Evolutionary conservation across 2,113 vertebrate genomes (phyloP).

Genomic region (Astur gentilis): DNA sequence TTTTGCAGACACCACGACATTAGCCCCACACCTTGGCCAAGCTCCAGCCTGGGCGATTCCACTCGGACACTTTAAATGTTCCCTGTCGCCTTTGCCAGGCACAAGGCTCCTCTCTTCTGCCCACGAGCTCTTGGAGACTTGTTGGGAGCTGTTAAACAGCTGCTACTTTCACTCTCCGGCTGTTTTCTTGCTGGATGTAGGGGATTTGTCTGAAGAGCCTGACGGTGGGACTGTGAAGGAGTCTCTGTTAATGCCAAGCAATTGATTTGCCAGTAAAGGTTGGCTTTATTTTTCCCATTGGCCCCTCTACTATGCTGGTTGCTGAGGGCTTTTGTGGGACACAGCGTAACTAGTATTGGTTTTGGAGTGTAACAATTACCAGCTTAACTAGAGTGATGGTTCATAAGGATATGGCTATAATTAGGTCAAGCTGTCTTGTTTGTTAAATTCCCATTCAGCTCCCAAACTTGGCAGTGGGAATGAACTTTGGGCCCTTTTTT

Average conservation of each 20-base stretch:
- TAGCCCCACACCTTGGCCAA: neutral
- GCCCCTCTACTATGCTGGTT: neutral
- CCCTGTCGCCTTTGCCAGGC: neutral
- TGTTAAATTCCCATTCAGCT: neutral
- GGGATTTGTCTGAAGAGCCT: neutral
- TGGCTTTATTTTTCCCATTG: neutral
- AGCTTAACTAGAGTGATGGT: neutral
- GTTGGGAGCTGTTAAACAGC: slow-evolving; percentile 12
- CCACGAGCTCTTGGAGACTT: neutral
- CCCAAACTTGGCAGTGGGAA: neutral
- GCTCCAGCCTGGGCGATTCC: slow-evolving; percentile 23
- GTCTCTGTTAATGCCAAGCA: neutral
- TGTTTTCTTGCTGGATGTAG: neutral
- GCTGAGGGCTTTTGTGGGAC: neutral
- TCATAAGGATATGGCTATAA: neutral
- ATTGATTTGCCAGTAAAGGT: neutral
- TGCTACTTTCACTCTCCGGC: slow-evolving; percentile 23
- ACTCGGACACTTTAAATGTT: neutral
- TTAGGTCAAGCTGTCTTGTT: slow-evolving; percentile 32
- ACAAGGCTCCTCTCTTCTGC: neutral
- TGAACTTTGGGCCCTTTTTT: slow-evolving; percentile 2
- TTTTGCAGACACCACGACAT: neutral
- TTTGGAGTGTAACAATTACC: neutral
- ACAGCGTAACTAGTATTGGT: neutral
- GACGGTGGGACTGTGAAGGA: neutral